phyloP scores from a whole-genome alignment of 2,888 invertebrate species.

The Mantis religiosa region DNA sequence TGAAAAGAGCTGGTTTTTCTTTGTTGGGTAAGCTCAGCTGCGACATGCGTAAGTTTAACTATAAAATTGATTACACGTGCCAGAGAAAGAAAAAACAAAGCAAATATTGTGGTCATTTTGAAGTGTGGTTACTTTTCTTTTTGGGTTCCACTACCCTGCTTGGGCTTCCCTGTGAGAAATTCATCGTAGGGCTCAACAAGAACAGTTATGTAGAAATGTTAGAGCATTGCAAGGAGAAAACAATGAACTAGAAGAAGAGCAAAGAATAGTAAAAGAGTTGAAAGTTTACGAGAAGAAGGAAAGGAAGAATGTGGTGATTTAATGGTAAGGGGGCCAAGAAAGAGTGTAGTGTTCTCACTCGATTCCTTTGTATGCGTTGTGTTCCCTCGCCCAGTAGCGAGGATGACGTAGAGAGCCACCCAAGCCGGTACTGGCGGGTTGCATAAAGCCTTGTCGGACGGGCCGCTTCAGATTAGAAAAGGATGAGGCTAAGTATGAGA shows the following conservation, averaged over 20 bases:
- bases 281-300: not conserved
- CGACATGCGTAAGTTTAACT: too few species aligned
- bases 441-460: not conserved
- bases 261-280: not conserved
- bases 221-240: too few species aligned
- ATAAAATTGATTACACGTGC: too few species aligned
- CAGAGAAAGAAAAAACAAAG: too few species aligned
- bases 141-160: too few species aligned
- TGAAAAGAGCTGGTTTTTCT: too few species aligned
- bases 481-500: not conserved
- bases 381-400: not conserved
- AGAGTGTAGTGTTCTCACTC: not conserved
- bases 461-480: not conserved
- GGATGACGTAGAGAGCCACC: not conserved
- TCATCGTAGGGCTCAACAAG: too few species aligned
- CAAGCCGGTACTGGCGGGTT: not conserved
- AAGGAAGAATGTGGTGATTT: not conserved
- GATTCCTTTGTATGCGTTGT: not conserved
- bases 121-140: too few species aligned
- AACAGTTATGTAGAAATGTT: too few species aligned
- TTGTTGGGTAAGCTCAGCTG: too few species aligned
- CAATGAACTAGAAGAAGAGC: not conserved
- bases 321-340: not conserved
- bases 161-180: too few species aligned
- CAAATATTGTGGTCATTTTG: too few species aligned